Evolutionary conservation across 2,113 vertebrate species (phyloP).

Genomic region (Eolophus roseicapilla): DNA sequence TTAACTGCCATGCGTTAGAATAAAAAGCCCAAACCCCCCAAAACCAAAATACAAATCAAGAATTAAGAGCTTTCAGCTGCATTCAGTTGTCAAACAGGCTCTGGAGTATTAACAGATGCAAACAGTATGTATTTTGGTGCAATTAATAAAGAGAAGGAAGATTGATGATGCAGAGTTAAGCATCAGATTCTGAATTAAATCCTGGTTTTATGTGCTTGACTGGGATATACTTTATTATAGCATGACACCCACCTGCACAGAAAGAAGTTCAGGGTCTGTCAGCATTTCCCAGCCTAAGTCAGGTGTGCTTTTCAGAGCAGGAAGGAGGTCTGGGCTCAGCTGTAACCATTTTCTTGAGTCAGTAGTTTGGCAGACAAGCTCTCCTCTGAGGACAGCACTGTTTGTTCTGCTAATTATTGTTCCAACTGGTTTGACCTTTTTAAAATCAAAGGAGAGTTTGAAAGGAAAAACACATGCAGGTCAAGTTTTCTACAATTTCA

Average conservation of each 20-base stretch:
- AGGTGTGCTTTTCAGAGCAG: not conserved
- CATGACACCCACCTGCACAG: not conserved
- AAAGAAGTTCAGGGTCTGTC: not conserved
- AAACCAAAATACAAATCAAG: not conserved
- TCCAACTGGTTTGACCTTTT: not conserved
- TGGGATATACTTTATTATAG: not conserved
- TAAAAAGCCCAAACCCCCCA: not conserved
- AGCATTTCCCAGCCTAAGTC: not conserved
- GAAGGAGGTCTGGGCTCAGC: not conserved
- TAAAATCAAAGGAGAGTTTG: not conserved
- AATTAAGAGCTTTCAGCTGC: constrained; percentile 60
- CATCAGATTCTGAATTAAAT: not conserved
- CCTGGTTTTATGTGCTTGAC: not conserved
- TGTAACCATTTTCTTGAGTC: not conserved
- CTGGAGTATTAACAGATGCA: constrained; percentile 40
- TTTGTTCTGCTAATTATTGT: constrained; percentile 12
- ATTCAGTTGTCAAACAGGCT: constrained; percentile 38
- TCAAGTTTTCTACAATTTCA: not conserved
- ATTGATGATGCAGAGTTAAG: not conserved
- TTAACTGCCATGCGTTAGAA: not conserved
- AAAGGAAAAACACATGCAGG: not conserved
- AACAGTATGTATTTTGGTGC: not conserved
- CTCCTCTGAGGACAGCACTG: not conserved
- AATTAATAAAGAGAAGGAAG: not conserved
- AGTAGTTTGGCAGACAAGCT: not conserved